These are phyloP conservation scores for Stegostoma tigrinum DNA, from an alignment of 2,113 vertebrate species.

Conservation along the genomic window DNA sequence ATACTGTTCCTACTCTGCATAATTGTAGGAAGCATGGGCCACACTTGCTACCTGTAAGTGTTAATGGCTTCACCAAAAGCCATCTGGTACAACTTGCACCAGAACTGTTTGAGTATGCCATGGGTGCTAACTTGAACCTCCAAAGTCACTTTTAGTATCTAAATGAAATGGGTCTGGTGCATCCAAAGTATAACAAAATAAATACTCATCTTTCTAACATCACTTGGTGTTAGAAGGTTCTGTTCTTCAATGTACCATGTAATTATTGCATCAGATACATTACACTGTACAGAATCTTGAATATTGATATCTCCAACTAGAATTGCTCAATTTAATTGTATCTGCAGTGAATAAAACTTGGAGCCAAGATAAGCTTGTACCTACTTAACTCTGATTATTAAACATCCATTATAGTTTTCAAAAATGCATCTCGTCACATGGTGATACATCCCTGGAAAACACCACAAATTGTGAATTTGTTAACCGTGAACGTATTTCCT, in stretches of 20 bases:
- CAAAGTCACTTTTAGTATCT: neutral
- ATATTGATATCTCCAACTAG: neutral
- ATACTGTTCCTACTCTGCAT: neutral
- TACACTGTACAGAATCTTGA: neutral
- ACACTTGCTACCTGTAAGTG: neutral
- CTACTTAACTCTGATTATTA: neutral
- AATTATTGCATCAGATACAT: neutral
- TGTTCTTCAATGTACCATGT: neutral
- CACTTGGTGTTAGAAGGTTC: neutral
- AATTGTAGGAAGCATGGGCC: neutral
- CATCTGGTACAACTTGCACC: too few relatives aligned
- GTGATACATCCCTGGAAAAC: too few relatives aligned
- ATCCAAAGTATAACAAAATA: neutral
- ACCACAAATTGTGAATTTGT: too few relatives aligned
- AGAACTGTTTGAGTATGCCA: neutral
- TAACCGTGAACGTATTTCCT: too few relatives aligned
- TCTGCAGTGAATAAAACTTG: neutral
- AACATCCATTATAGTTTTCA: neutral
- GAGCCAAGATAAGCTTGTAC: neutral
- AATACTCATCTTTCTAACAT: neutral
- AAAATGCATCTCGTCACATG: too few relatives aligned
- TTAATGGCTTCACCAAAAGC: too few relatives aligned
- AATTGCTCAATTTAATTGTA: slow-evolving; percentile 2
- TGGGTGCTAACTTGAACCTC: neutral
- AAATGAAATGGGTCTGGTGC: neutral